Base-by-base conservation (phyloP, 2,888 invertebrate species). In the Pollenia griseotomentosa region DNA sequence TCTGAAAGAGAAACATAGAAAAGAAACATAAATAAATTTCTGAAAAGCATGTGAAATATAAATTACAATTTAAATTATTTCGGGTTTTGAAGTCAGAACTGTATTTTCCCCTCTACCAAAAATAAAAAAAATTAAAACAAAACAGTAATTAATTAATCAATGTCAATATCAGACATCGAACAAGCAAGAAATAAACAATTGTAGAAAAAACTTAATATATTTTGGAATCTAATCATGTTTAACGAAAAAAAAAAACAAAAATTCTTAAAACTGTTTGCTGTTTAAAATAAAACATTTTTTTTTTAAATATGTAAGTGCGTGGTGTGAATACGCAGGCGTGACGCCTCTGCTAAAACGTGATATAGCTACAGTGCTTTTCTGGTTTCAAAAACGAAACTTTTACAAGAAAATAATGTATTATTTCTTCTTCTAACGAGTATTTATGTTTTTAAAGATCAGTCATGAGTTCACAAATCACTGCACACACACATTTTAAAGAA, bases 381-480 rank as follows among this genome's bases (percentile, higher is more conserved):
- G 14, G 4, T 53, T 63, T 63, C 33, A 40, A 59, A 40, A 53
- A 46, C 44, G 46, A 73, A 68, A 63, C 59, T 44, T 61, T 70
- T 63, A 83, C 68, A 77, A 77, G 44, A 70, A 70, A 77, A 70
- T 75, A 75, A 75, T 48, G 33, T 44, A 42, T 46, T 53, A 19
- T n/a, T 55, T 44, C n/a, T 77, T 77, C 14, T 42, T 74, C 82
- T 51, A 78, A 79, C 59, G 61, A 73, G 12, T 57, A 74, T 59
- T n/a, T 65, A 61, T 75, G 33, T 33, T 40, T 77, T 84, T 86
- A 85, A 89, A 89, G 88, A 89, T 88, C 89, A 89, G 87, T 88
- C 89, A 88, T 89, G 89, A 88, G 88, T 88, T 87, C 89, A 89
- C 88, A 86, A 88, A 85, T 86, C 87, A 86, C 78, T 83, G 75